phyloP scores from a whole-genome alignment of 2,797 vertebrate genomes.

The Melanotaenia maccullochi region DNA sequence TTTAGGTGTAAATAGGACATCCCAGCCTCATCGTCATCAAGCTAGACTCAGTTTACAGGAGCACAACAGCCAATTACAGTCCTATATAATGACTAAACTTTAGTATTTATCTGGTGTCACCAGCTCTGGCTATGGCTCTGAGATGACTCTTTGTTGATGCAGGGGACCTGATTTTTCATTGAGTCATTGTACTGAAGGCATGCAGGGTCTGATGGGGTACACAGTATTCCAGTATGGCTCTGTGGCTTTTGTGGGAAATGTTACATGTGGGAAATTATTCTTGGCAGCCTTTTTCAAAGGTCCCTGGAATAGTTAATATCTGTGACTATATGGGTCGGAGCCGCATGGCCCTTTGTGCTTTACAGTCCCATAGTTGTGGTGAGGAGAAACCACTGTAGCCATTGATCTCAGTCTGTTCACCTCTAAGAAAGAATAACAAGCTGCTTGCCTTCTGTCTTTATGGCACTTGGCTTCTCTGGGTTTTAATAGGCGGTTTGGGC shows the following conservation, averaged over 20 bases:
- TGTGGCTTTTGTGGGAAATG: conserved; percentile 82
- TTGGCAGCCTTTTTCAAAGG: conserved; percentile 82
- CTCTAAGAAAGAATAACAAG: conserved; percentile 86
- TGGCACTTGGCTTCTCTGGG: conserved; percentile 79
- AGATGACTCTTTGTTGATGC: conserved; percentile 29
- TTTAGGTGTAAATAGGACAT: not conserved
- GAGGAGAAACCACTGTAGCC: conserved; percentile 72
- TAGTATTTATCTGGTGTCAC: conserved; percentile 19
- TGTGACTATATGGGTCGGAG: conserved; percentile 73
- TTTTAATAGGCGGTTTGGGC: conserved; percentile 86
- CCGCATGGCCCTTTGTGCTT: conserved; percentile 70
- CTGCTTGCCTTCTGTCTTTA: conserved; percentile 82
- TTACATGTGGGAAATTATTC: conserved; percentile 87
- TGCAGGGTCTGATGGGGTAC: conserved; percentile 51
- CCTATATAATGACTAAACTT: conserved; percentile 14
- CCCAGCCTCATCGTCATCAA: conserved; percentile 5
- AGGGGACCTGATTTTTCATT: conserved; percentile 42
- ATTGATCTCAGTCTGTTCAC: conserved; percentile 85
- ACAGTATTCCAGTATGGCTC: conserved; percentile 58
- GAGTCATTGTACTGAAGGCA: conserved; percentile 40
- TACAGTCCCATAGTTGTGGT: conserved; percentile 81
- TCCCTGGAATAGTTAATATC: conserved; percentile 78
- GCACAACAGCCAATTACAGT: not conserved
- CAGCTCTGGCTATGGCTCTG: not conserved
- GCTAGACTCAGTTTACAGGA: not conserved